Conservation (phyloP, 2,113 vertebrate genomes). For the Tympanuchus pallidicinctus region DNA sequence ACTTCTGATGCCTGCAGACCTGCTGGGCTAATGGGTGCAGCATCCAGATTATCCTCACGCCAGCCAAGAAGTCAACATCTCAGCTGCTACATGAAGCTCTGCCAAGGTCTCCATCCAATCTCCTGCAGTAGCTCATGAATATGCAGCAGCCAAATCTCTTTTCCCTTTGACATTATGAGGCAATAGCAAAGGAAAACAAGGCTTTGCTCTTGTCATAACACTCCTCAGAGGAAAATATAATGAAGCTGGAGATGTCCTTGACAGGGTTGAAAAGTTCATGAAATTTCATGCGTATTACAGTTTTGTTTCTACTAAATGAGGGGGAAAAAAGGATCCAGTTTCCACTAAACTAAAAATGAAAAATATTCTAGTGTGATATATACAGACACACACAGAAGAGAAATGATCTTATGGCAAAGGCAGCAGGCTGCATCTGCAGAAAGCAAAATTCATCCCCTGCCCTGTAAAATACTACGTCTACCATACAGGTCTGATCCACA, state of each 20-base stretch:
- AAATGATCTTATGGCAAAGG: not conserved
- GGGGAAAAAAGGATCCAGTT: not conserved
- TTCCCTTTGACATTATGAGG: constrained; percentile 24
- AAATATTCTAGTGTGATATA: not conserved
- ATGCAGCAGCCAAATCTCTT: constrained; percentile 35
- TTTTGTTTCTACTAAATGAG: not conserved
- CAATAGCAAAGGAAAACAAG: constrained; percentile 1
- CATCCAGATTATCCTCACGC: not conserved
- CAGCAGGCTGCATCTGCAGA: not conserved
- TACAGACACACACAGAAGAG: not conserved
- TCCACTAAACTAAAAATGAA: not conserved
- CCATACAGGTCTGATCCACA: not conserved
- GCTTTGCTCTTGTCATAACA: not conserved
- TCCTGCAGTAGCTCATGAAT: constrained; percentile 33
- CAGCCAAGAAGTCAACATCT: constrained; percentile 46
- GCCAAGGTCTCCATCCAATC: not conserved
- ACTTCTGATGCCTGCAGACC: constrained; percentile 3
- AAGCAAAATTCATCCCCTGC: not conserved
- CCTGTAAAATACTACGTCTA: not conserved
- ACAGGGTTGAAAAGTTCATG: not conserved
- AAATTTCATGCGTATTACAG: not conserved
- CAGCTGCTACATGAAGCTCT: constrained; percentile 32
- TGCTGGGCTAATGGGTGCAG: not conserved
- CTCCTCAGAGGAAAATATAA: not conserved
- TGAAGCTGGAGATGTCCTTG: not conserved